Evolutionary conservation across 2,113 vertebrate genomes (phyloP), one percentile per base, ranked within the genome.

Genomic region (Aptenodytes forsteri): DNA sequence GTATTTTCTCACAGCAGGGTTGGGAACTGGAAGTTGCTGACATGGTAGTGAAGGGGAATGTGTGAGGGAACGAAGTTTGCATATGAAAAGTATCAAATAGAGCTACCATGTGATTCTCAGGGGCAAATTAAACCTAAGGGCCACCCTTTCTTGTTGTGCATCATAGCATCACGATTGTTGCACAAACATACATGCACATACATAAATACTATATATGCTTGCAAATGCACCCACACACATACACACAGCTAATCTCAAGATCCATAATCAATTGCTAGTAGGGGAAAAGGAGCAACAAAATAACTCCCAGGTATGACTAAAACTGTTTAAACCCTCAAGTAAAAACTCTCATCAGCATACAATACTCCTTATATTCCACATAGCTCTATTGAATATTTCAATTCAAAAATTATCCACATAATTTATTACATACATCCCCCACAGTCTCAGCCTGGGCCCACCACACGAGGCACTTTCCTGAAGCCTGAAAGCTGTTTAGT

Each of bases 401-500:
- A 6, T 67, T 79, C 6, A 65, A n/a, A 87, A 87, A 49, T n/a
- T 89, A 87, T 59, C 56, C 34, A 72, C 6, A 40, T 70, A 10
- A 65, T 78, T 82, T 87, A 58, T 94, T 91, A 66, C 52, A 47
- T 71, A 44, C 55, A 79, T 47, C 16, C 14, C 13, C 13, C 23
- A 27, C 29, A 71, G 69, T 18, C 30, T 89, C 56, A 73, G 42
- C 13, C 66, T 77, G 8, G 30, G 4, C 27, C 81, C n/a, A 87
- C 58, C 34, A 58, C 40, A 75, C 1, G 1, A 82, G 70, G 14
- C n/a, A 58, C 62, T 94, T 91, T 49, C 22, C 34, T 80, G 78
- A 87, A 72, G 80, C 49, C 29, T 83, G 50, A 81, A 95, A 87
- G 81, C 62, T 89, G 40, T 62, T 93, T 91, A 93, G 94, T 91